These are phyloP conservation scores for Xyrichtys novacula DNA, from an alignment of 2,797 vertebrate species.

Conservation along the genomic window DNA sequence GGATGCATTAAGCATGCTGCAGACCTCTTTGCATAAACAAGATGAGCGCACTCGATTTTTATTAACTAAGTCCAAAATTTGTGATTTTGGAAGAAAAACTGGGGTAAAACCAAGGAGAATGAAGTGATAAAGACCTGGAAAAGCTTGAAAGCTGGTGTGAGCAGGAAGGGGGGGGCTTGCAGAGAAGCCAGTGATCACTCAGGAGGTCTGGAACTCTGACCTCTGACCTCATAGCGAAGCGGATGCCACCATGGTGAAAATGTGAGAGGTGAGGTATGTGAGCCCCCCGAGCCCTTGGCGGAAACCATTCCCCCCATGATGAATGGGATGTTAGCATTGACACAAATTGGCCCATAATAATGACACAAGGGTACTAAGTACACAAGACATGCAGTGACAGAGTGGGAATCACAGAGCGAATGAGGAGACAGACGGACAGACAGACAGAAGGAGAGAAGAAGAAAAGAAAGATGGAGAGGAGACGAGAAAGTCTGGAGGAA, in stretches of 20 bases:
- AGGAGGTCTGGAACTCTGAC: slow-evolving; percentile 85
- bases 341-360: slow-evolving; percentile 82
- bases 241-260: slow-evolving; percentile 85
- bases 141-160: slow-evolving; percentile 21
- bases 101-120: slow-evolving; percentile 16
- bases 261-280: slow-evolving; percentile 79
- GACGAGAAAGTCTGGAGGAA: slow-evolving; percentile 52
- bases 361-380: slow-evolving; percentile 83
- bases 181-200: slow-evolving; percentile 80
- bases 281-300: slow-evolving; percentile 71
- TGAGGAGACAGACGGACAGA: slow-evolving; percentile 38
- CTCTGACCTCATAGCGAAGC: slow-evolving; percentile 79
- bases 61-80: too few relatives aligned
- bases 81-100: too few relatives aligned
- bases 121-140: slow-evolving; percentile 24
- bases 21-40: slow-evolving; percentile 47
- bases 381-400: slow-evolving; percentile 67
- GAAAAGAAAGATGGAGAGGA: slow-evolving; percentile 33
- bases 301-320: slow-evolving; percentile 83
- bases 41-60: too few relatives aligned
- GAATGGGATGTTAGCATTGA: slow-evolving; percentile 87
- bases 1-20: slow-evolving; percentile 39
- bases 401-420: slow-evolving; percentile 62
- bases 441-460: slow-evolving; percentile 5
- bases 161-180: slow-evolving; percentile 39